Conservation (phyloP, 2,113 vertebrate genomes). For the Rhineura floridana region DNA sequence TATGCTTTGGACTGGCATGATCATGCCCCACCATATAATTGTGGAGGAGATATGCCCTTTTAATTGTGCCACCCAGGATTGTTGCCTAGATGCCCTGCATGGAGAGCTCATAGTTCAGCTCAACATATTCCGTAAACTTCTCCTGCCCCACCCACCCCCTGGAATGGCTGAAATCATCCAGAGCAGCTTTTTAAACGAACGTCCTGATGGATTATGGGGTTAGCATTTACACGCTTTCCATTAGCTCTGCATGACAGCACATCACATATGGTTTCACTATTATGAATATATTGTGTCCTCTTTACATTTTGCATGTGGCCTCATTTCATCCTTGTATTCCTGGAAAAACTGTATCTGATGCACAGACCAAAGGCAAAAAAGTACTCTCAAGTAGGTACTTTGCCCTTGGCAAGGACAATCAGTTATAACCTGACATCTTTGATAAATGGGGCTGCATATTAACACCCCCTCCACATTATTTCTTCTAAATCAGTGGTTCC, state of each 20-base stretch:
- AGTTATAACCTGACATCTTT: neutral
- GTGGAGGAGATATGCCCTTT: neutral
- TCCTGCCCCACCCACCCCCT: neutral
- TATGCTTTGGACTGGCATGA: neutral
- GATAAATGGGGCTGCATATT: neutral
- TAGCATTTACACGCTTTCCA: constrained; percentile 59
- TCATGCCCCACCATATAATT: neutral
- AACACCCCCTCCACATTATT: neutral
- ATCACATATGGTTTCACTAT: fast-evolving
- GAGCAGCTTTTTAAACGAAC: constrained; percentile 55
- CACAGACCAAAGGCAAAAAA: neutral
- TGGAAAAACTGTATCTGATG: constrained; percentile 31
- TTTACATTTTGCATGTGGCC: neutral
- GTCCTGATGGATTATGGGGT: constrained; percentile 35
- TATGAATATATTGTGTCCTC: constrained; percentile 52
- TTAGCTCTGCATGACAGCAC: constrained; percentile 49
- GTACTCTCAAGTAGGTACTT: neutral
- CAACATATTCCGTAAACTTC: no score
- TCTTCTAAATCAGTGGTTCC: no score
- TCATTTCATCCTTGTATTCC: constrained; percentile 36
- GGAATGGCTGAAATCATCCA: constrained; percentile 55
- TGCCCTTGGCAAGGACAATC: neutral
- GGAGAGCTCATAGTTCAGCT: neutral
- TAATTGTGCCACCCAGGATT: neutral
- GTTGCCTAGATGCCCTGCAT: neutral